phyloP scores from a whole-genome alignment of 2,797 vertebrate species.

The Coranthus polyacanthus region DNA sequence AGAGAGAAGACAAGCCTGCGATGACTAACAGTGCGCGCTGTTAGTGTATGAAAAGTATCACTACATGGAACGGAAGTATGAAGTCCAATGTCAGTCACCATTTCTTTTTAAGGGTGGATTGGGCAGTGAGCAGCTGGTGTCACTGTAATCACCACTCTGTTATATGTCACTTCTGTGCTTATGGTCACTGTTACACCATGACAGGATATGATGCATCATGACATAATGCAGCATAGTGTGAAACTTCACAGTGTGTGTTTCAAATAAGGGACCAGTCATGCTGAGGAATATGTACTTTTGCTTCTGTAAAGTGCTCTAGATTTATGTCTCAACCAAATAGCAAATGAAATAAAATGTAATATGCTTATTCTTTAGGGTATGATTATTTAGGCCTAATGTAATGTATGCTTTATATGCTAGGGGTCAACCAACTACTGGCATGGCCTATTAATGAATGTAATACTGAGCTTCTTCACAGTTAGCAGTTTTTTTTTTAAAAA shows the following conservation, averaged over 20 bases:
- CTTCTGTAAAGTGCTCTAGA: neutral
- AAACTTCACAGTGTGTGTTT: neutral
- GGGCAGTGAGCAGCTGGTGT: constrained; percentile 19
- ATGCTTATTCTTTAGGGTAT: no score
- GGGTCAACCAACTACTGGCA: no score
- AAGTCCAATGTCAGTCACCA: constrained; percentile 30
- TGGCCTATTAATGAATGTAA: no score
- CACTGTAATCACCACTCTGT: constrained; percentile 7
- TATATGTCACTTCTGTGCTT: constrained; percentile 15
- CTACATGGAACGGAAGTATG: constrained; percentile 9
- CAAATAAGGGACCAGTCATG: neutral
- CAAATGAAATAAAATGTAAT: constrained; percentile 1
- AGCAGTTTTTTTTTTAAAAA: no score
- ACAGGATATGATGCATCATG: neutral
- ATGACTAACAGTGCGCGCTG: constrained; percentile 16
- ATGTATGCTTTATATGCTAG: no score
- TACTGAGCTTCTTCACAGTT: no score
- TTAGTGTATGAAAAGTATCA: constrained; percentile 33
- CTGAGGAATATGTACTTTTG: neutral
- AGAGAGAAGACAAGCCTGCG: constrained; percentile 53
- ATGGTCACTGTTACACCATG: neutral
- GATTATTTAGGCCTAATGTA: no score
- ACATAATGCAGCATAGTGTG: constrained; percentile 5
- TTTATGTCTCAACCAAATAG: constrained; percentile 5
- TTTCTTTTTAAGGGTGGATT: constrained; percentile 10